Evolutionary conservation across 2,113 vertebrate species (phyloP).

Genomic region (Sturnus vulgaris): DNA sequence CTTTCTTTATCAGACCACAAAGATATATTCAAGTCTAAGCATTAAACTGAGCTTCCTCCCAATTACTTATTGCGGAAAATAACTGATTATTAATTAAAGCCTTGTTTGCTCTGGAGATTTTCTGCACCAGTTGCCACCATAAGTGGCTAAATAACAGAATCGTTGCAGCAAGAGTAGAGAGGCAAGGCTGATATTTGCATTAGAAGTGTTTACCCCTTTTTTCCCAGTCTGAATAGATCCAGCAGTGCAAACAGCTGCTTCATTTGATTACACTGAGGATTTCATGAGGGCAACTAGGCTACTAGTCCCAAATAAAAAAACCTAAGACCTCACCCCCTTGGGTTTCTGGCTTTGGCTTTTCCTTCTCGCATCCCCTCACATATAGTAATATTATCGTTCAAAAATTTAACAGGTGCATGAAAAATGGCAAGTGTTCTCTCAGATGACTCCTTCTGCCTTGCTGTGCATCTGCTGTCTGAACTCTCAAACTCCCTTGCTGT

Average conservation of each 20-base stretch:
- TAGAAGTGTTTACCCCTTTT: constrained; percentile 57
- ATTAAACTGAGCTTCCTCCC: constrained; percentile 21
- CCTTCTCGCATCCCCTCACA: background rate
- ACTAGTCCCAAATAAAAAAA: constrained; percentile 8
- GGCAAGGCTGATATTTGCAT: constrained; percentile 54
- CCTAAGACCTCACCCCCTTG: background rate
- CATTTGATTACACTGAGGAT: constrained; percentile 38
- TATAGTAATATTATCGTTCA: constrained; percentile 15
- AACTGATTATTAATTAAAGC: constrained; percentile 62
- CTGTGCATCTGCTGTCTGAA: constrained; percentile 14
- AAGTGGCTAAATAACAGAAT: constrained; percentile 59
- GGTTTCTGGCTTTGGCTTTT: background rate
- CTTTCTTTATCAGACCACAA: constrained; percentile 20
- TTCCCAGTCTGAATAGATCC: constrained; percentile 44
- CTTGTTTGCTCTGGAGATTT: constrained; percentile 57
- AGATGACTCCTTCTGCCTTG: constrained; percentile 39
- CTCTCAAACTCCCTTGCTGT: constrained; percentile 46
- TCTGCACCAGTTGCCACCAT: constrained; percentile 35
- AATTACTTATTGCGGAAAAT: constrained; percentile 26
- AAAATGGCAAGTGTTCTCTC: constrained; percentile 56
- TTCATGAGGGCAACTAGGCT: background rate
- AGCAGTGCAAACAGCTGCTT: constrained; percentile 57
- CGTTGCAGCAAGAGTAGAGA: constrained; percentile 39
- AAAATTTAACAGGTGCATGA: constrained; percentile 57
- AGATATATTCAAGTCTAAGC: background rate